phyloP scores from a whole-genome alignment of 2,888 invertebrate species.

The Vannuccia rotundouncinata region DNA sequence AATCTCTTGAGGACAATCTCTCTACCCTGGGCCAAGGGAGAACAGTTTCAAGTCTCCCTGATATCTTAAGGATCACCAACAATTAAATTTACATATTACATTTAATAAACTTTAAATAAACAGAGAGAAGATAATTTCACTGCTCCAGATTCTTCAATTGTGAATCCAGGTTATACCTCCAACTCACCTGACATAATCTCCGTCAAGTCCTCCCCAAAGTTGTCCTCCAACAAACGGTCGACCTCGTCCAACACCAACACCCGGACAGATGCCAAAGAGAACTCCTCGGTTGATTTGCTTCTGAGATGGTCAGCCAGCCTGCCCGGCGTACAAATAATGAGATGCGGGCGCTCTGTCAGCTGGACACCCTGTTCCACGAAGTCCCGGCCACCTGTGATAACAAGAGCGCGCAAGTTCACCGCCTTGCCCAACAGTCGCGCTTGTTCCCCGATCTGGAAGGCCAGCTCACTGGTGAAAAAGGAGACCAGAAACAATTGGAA shows the following conservation, averaged over 20 bases:
- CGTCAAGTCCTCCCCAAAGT: slow-evolving; percentile 62
- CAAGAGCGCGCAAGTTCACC: neutral
- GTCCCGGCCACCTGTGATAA: slow-evolving; percentile 30
- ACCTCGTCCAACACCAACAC: slow-evolving; percentile 88
- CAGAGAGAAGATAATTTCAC: no score
- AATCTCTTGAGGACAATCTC: no score
- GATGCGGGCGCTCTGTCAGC: neutral
- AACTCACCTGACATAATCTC: no score
- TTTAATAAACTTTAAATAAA: no score
- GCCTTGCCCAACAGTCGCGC: neutral
- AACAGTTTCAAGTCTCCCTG: no score
- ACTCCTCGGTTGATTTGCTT: slow-evolving; percentile 1
- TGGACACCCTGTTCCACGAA: slow-evolving; percentile 2
- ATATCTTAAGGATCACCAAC: no score
- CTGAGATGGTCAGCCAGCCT: slow-evolving; percentile 32
- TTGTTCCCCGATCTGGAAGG: slow-evolving; percentile 33
- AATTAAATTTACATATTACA: no score
- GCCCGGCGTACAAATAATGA: slow-evolving; percentile 34
- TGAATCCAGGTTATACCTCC: no score
- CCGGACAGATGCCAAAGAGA: neutral
- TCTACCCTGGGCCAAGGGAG: no score
- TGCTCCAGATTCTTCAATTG: no score
- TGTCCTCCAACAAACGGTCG: slow-evolving; percentile 68
- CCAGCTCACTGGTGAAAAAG: slow-evolving; percentile 30
- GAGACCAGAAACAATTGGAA: no score